Conservation (phyloP, 2,888 invertebrate genomes). For the Crematogaster levior region DNA sequence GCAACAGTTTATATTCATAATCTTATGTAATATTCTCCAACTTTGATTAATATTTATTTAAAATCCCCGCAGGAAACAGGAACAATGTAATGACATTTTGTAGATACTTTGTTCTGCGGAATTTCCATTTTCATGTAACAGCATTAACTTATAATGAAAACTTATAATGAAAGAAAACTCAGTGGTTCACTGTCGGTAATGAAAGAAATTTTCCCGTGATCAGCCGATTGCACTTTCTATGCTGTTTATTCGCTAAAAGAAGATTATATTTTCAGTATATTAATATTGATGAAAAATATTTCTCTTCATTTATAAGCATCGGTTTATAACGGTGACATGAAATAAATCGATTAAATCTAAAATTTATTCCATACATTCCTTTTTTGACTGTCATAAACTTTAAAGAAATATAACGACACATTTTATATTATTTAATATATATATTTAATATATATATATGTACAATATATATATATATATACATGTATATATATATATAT, state of each 20-base stretch:
- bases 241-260: background rate
- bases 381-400: background rate
- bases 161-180: constrained; percentile 33
- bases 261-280: background rate
- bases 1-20: background rate
- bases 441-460: too few relatives aligned
- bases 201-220: constrained; percentile 23
- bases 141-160: too few relatives aligned
- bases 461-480: too few relatives aligned
- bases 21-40: background rate
- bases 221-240: background rate
- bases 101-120: background rate
- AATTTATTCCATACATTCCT: background rate
- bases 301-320: background rate
- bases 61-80: background rate
- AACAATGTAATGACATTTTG: background rate
- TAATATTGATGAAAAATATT: background rate
- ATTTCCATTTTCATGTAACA: constrained; percentile 27
- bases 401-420: background rate
- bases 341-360: constrained; percentile 2
- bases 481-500: too few relatives aligned
- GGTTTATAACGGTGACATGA: background rate
- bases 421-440: background rate
- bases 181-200: background rate
- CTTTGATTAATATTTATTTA: constrained; percentile 35